These are phyloP conservation scores for Steatocranus sp. DNA, from an alignment of 2,797 vertebrate genomes.

Conservation along the genomic window DNA sequence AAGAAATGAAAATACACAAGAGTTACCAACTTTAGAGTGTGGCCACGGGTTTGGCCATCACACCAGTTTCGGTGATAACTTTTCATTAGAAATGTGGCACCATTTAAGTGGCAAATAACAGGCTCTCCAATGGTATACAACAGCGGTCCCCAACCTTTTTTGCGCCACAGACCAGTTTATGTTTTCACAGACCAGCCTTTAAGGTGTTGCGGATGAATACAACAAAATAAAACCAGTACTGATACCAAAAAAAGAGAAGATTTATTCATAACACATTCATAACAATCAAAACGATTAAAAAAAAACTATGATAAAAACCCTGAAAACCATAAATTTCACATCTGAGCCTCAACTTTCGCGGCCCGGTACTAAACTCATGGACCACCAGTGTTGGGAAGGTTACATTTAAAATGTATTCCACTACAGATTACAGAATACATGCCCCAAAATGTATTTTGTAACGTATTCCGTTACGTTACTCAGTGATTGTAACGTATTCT, in stretches of 20 bases:
- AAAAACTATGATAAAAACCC: not conserved
- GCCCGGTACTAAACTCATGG: not conserved
- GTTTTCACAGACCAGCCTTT: not conserved
- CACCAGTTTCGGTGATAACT: not conserved
- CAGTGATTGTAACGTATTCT: too few relatives aligned
- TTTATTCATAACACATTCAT: not conserved
- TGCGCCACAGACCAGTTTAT: not conserved
- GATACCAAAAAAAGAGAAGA: not conserved
- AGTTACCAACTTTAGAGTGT: not conserved
- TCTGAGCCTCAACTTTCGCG: not conserved
- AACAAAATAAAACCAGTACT: not conserved
- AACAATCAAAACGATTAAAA: not conserved
- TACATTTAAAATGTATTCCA: too few relatives aligned
- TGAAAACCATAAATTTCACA: not conserved
- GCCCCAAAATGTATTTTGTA: too few relatives aligned
- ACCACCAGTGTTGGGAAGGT: too few relatives aligned
- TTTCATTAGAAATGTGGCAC: not conserved
- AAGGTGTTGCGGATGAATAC: not conserved
- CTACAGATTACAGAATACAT: too few relatives aligned
- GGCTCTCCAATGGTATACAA: not conserved
- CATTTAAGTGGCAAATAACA: not conserved
- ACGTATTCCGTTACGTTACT: too few relatives aligned
- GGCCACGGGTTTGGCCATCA: not conserved
- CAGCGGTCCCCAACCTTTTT: not conserved
- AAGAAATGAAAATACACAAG: not conserved